These are phyloP conservation scores for Gymnoscopelus braueri DNA, from an alignment of 2,797 vertebrate species.

Conservation along the genomic window DNA sequence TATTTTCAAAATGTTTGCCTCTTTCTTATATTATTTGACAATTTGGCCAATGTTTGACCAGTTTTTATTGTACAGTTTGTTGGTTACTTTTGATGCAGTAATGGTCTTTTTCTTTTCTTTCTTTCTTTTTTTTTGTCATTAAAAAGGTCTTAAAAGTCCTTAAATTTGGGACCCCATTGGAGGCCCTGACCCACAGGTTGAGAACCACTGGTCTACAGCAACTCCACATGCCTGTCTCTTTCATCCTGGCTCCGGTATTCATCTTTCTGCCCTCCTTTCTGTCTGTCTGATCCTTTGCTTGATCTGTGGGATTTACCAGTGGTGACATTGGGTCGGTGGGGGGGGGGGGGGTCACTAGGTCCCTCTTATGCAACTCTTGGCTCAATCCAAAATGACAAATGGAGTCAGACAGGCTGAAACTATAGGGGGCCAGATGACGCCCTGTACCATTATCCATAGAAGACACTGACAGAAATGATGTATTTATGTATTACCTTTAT, in stretches of 20 bases:
- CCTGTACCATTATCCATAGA: not conserved
- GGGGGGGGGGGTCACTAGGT: constrained; percentile 45
- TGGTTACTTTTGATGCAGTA: no score
- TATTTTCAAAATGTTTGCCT: no score
- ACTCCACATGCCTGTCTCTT: constrained; percentile 39
- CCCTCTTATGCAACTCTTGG: constrained; percentile 64
- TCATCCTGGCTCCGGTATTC: constrained; percentile 49
- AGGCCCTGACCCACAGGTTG: no score
- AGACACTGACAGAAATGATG: not conserved
- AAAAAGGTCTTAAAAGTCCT: no score
- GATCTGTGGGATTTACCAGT: constrained; percentile 70
- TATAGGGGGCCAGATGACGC: constrained; percentile 22
- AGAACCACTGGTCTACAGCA: constrained; percentile 2
- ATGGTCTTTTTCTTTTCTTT: no score
- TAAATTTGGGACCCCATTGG: no score
- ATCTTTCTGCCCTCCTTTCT: constrained; percentile 62
- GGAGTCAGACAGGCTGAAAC: constrained; percentile 69
- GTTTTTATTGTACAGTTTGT: no score
- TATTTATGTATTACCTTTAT: no score
- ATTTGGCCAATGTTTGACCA: no score
- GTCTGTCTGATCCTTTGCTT: constrained; percentile 66
- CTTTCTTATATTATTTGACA: no score
- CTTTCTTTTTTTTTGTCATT: no score
- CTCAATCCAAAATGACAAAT: constrained; percentile 62
- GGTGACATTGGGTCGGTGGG: constrained; percentile 12